Base-by-base conservation (phyloP, 2,888 invertebrate species). In the Julus scandinavius region DNA sequence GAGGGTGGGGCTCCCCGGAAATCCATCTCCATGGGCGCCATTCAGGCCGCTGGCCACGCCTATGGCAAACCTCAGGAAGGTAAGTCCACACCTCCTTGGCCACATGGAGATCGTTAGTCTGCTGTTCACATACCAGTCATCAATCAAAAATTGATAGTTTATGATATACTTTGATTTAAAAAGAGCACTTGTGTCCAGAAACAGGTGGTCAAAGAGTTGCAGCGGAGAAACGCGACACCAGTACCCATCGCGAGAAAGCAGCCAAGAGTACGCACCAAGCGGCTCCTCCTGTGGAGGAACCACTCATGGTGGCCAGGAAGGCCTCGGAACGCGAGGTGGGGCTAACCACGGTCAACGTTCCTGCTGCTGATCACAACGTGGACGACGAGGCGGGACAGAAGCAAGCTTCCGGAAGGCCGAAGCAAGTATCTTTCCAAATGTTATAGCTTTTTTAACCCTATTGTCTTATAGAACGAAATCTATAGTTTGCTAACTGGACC, bases 11-110 rank as follows among this genome's bases (percentile, higher is more conserved):
- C 94, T 11, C 96, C 97, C 41, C 93, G 96, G 93, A 97, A 97
- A 93, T 97, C 97, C 91, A 95, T 96, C 93, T 96, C 96, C 91
- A 96, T 96, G 96, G 96, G 96, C 85, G 96, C 96, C 87, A 94
- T 97, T 89, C 96, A 96, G 92, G 94, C 94, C 90, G 93, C 49
- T 7, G 49, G 49, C 49, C 49, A 49, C 49, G 49, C 49, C 49
- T 49, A 13, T 13, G 49, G 49, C 7, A 80, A 80, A 2, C 80
- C 80, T 80, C 80, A 80, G 80, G 80, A 80, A 29, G 80, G 80
- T 80, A 80, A 29, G 80, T 11, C 20, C 80, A 80, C 20, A 2
- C 2, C 13, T 49, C 49, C 13, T 49, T 7, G 9, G 9, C 49
- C 49, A 49, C 49, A 29, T 29, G 29, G 29, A 29, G 29, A 29